Conservation (phyloP, 1,140 invertebrate species). For the Zaprionus inermis region DNA sequence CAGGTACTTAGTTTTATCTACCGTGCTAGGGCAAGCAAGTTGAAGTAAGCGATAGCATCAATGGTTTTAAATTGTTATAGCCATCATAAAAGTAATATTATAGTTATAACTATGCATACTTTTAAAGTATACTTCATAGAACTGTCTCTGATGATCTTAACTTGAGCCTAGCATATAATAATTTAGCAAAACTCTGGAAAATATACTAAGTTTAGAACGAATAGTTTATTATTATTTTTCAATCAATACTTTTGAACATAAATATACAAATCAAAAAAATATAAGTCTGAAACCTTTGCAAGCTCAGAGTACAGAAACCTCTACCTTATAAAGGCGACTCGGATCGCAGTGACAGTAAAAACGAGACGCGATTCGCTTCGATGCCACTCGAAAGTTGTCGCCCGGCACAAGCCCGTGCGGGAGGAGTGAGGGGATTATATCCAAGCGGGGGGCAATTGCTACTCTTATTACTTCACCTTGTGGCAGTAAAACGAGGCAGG, state of each 20-base stretch:
- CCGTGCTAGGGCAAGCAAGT: background rate
- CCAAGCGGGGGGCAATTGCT: slow-evolving; percentile 41
- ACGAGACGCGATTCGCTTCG: slow-evolving; percentile 1
- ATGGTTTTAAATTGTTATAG: background rate
- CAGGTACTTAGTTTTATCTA: slow-evolving; percentile 21
- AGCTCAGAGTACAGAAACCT: background rate
- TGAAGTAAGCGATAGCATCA: background rate
- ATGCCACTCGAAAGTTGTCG: slow-evolving; percentile 5
- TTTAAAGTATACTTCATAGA: too few relatives aligned
- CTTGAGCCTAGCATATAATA: too few relatives aligned
- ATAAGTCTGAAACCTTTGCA: background rate
- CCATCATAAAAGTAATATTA: background rate
- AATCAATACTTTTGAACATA: too few relatives aligned
- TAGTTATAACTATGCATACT: too few relatives aligned
- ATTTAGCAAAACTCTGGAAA: too few relatives aligned
- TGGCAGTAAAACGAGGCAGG: slow-evolving; percentile 41
- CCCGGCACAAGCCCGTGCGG: background rate
- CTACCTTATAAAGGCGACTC: background rate
- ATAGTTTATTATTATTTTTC: too few relatives aligned
- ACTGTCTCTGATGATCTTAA: too few relatives aligned
- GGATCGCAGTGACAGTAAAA: background rate
- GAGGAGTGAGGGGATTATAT: background rate
- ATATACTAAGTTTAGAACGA: too few relatives aligned
- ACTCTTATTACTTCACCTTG: slow-evolving; percentile 80
- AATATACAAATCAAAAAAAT: too few relatives aligned